phyloP scores from a whole-genome alignment of 53 echinoderm and acorn worm species.

The Pentamera pediparva region DNA sequence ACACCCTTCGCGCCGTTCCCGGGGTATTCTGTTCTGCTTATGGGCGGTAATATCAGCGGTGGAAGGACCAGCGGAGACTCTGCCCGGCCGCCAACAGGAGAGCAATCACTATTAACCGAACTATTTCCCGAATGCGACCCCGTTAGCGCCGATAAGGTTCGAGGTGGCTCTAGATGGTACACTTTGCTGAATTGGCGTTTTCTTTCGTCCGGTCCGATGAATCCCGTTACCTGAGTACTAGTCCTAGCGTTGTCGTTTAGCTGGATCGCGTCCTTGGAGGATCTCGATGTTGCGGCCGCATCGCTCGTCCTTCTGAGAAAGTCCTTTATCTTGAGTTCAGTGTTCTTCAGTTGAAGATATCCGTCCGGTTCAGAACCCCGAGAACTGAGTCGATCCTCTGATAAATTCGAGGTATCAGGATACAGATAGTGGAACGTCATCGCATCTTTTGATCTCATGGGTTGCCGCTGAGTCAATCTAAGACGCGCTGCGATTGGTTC shows the following conservation, averaged over 20 bases:
- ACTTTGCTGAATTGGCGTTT: conserved; percentile 75
- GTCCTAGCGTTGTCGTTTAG: conserved; percentile 18
- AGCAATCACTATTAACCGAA: background rate
- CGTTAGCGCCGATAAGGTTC: background rate
- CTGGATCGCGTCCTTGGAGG: conserved; percentile 39
- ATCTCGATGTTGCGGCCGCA: conserved; percentile 44
- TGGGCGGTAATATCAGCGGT: conserved; percentile 47
- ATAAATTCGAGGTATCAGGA: background rate
- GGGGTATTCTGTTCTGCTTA: background rate
- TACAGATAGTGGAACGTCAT: background rate
- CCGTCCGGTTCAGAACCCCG: too few relatives aligned
- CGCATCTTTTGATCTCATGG: background rate
- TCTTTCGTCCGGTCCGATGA: conserved; percentile 54
- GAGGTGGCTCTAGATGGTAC: conserved; percentile 59
- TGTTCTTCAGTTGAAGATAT: conserved; percentile 57
- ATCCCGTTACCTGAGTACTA: conserved; percentile 23
- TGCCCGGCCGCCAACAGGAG: background rate
- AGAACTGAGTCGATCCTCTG: too few relatives aligned
- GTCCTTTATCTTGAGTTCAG: conserved; percentile 68
- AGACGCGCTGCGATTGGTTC: background rate
- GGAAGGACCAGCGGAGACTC: conserved; percentile 46
- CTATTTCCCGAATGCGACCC: conserved; percentile 5
- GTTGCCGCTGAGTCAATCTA: background rate
- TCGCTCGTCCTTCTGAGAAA: conserved; percentile 73
- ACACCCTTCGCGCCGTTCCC: background rate